These are phyloP conservation scores for Neuroscelio doddi DNA, from an alignment of 2,888 invertebrate species.

Conservation along the genomic window DNA sequence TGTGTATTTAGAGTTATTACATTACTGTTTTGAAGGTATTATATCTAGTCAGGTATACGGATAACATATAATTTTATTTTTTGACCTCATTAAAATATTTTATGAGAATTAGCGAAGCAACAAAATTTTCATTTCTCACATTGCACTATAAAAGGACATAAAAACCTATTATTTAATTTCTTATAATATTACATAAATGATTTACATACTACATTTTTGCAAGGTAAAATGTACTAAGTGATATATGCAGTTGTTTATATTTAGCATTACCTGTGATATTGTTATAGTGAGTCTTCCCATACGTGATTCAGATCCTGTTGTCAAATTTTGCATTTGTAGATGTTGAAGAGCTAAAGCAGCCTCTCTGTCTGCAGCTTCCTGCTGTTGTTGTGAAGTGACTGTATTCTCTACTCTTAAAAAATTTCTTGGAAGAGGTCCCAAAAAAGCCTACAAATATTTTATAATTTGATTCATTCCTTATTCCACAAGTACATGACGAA, in stretches of 20 bases:
- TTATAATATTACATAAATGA: not conserved
- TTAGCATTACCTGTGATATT: conserved; percentile 79
- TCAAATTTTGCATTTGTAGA: conserved; percentile 74
- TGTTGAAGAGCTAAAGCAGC: conserved; percentile 83
- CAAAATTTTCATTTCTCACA: no score
- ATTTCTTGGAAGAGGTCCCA: conserved; percentile 86
- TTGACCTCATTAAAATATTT: no score
- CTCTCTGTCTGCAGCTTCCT: conserved; percentile 85
- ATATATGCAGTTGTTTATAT: not conserved
- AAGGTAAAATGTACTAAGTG: not conserved
- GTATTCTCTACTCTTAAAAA: conserved; percentile 77
- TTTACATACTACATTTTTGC: no score
- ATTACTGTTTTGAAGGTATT: no score
- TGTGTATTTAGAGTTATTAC: no score
- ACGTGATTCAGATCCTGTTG: conserved; percentile 72
- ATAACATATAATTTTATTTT: no score
- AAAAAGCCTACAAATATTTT: conserved; percentile 76
- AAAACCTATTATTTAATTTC: no score
- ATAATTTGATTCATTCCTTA: conserved; percentile 27
- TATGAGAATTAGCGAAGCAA: no score
- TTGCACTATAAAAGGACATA: no score
- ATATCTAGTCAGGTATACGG: no score
- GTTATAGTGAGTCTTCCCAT: conserved; percentile 87
- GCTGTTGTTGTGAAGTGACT: conserved; percentile 77
- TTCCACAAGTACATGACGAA: no score